These are phyloP conservation scores for Opisthocomus hoazin DNA, from an alignment of 2,113 vertebrate species.

Conservation along the genomic window DNA sequence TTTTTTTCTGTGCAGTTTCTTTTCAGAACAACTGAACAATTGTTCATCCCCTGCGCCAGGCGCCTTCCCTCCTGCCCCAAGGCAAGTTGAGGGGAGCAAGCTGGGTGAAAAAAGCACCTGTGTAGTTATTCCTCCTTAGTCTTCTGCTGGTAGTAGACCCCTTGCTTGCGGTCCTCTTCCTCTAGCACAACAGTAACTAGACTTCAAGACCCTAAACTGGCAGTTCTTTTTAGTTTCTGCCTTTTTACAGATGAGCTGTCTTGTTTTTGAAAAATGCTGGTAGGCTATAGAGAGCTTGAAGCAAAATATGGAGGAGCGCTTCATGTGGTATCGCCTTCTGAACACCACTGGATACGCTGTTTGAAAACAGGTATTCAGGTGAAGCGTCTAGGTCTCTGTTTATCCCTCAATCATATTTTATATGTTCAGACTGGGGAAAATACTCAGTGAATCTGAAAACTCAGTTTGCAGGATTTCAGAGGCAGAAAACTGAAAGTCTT, in stretches of 20 bases:
- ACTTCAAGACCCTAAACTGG: neutral
- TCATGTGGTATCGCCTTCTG: neutral
- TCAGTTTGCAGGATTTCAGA: neutral
- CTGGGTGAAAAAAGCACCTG: neutral
- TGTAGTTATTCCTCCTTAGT: neutral
- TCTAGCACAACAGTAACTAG: slow-evolving; percentile 18
- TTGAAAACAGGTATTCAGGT: slow-evolving; percentile 19
- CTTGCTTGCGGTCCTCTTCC: neutral
- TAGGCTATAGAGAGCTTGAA: neutral
- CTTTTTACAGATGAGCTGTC: neutral
- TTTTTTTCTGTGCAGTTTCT: neutral
- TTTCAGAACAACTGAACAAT: neutral
- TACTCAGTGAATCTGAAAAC: neutral
- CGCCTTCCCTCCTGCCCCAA: neutral
- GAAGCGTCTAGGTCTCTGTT: neutral
- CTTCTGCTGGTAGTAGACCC: neutral
- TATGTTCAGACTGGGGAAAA: neutral
- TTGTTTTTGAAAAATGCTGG: slow-evolving; percentile 4
- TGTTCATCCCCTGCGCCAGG: neutral
- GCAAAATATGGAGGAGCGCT: neutral
- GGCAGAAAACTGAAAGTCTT: neutral
- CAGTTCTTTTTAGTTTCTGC: neutral
- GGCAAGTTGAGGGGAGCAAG: neutral
- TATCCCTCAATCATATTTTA: neutral
- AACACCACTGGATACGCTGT: slow-evolving; percentile 1